These are phyloP conservation scores for Pandemis cinnamomeana DNA, from an alignment of 2,888 invertebrate species.

Conservation along the genomic window DNA sequence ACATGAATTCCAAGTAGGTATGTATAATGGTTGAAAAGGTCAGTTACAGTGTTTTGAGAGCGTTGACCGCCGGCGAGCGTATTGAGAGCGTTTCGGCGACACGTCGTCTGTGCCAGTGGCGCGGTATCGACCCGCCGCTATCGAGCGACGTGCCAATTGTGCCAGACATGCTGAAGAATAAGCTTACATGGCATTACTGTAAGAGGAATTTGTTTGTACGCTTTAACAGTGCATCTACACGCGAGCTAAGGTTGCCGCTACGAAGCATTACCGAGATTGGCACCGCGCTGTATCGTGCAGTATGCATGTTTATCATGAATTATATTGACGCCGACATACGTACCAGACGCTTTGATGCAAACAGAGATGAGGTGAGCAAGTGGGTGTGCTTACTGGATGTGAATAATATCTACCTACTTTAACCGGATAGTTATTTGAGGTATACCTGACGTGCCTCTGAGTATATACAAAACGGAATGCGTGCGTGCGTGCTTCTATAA, in stretches of 20 bases:
- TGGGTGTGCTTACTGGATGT: neutral
- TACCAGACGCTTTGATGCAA: neutral
- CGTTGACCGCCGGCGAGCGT: slow-evolving; percentile 29
- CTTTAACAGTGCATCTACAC: slow-evolving; percentile 16
- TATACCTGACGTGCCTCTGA: too few relatives aligned
- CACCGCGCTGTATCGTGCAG: neutral
- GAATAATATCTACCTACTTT: neutral
- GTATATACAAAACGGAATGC: neutral
- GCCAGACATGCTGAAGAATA: slow-evolving; percentile 36
- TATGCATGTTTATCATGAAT: neutral
- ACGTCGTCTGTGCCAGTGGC: slow-evolving; percentile 35
- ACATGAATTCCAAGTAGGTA: slow-evolving; percentile 2
- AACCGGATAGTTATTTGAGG: too few relatives aligned
- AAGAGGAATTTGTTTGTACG: slow-evolving; percentile 25
- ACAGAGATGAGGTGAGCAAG: neutral
- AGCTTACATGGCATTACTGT: slow-evolving; percentile 27
- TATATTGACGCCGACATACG: neutral
- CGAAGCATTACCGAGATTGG: slow-evolving; percentile 2
- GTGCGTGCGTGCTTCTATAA: neutral
- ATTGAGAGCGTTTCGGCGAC: slow-evolving; percentile 41
- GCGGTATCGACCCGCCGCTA: slow-evolving; percentile 40
- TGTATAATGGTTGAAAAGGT: slow-evolving; percentile 22
- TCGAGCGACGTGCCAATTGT: slow-evolving; percentile 37
- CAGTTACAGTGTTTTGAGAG: slow-evolving; percentile 29
- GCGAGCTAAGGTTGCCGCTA: slow-evolving; percentile 20